Conservation (phyloP, 2,113 vertebrate species). For the Microcebus lehilahytsara region DNA sequence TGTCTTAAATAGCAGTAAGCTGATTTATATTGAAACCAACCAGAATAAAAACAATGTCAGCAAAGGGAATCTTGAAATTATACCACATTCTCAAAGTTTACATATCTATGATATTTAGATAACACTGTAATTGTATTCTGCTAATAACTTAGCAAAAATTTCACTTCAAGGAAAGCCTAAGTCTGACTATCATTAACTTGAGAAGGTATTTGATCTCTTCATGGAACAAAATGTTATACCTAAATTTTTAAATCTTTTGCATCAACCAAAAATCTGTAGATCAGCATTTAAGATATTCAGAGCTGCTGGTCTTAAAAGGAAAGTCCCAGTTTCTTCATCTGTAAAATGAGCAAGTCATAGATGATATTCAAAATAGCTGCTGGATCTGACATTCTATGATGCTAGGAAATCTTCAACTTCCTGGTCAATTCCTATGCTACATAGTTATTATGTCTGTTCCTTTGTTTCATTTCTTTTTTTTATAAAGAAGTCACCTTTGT, state of each 20-base stretch:
- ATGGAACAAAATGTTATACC: background rate
- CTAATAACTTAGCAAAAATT: background rate
- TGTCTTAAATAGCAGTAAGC: background rate
- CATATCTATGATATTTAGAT: background rate
- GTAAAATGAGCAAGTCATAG: background rate
- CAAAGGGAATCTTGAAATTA: background rate
- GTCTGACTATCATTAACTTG: background rate
- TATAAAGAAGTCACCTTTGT: background rate
- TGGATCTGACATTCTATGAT: background rate
- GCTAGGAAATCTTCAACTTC: background rate
- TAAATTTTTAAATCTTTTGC: background rate
- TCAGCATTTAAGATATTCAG: background rate
- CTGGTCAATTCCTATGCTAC: background rate
- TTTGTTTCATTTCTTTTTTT: background rate
- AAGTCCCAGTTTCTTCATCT: background rate
- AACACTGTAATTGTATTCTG: background rate
- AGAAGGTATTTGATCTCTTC: background rate
- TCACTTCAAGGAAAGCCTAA: background rate
- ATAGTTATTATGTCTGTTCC: background rate
- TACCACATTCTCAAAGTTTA: background rate
- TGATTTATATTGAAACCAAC: background rate
- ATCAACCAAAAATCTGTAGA: background rate
- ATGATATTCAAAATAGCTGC: background rate
- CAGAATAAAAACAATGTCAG: background rate
- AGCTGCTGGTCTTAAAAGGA: background rate